Percentiles rank a stretch among this genome's conserved stretches.
Conservation (phyloP, 2,113 vertebrate genomes). For the Excalfactoria chinensis region DNA sequence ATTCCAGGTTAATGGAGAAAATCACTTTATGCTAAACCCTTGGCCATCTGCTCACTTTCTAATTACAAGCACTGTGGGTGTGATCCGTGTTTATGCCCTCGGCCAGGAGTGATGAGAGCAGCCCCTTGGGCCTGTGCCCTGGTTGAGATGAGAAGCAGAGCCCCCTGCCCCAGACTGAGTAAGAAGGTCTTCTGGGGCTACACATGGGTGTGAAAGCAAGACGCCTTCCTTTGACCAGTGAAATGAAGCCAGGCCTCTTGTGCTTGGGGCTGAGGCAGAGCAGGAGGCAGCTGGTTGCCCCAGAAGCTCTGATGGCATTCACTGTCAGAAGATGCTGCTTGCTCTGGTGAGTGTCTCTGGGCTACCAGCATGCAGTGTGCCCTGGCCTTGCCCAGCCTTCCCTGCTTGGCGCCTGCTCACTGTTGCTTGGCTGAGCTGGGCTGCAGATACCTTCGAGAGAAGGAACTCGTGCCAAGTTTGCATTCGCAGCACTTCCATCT, state of each 20-base stretch:
- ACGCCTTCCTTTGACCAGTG: background rate
- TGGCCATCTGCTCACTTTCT: background rate
- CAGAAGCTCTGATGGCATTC: background rate
- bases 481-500: background rate
- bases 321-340: background rate
- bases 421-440: background rate
- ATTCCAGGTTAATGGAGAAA: background rate
- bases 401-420: background rate
- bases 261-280: background rate
- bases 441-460: background rate
- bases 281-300: background rate
- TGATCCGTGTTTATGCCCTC: background rate
- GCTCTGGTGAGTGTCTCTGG: background rate
- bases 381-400: background rate
- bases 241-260: background rate
- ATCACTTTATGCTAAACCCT: background rate
- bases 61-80: background rate
- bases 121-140: background rate
- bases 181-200: background rate
- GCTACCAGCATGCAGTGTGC: rapidly evolving
- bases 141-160: background rate
- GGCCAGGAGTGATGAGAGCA: background rate
- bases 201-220: rapidly evolving
- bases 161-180: background rate
- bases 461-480: conserved; percentile 1